These are phyloP conservation scores for Anarhynchus alexandrinus DNA, from an alignment of 2,113 vertebrate genomes.

Conservation along the genomic window DNA sequence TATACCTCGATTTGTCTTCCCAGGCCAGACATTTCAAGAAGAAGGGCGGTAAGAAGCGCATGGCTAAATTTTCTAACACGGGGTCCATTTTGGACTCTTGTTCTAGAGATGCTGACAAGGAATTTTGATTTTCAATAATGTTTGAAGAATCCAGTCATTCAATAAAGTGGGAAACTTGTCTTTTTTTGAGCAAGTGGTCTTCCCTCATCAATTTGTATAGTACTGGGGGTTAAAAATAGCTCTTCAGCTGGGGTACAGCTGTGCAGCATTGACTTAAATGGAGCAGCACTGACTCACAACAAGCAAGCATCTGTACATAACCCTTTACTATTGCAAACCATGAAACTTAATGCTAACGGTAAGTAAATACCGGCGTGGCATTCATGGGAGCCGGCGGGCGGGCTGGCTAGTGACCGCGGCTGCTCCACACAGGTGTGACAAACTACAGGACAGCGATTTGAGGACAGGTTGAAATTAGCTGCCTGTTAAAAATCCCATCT, in stretches of 20 bases:
- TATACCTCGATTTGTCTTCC: background rate
- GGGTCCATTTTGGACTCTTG: background rate
- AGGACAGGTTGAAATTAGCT: background rate
- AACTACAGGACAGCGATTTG: background rate
- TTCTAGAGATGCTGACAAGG: background rate
- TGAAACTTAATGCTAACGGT: background rate
- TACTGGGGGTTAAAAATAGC: slow-evolving; percentile 39
- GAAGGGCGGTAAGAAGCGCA: background rate
- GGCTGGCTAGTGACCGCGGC: background rate
- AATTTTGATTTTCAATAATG: background rate
- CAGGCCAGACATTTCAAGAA: background rate
- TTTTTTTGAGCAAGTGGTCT: slow-evolving; percentile 42
- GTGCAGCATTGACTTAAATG: background rate
- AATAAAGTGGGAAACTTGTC: background rate
- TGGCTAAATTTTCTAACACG: background rate
- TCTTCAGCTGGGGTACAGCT: slow-evolving; percentile 47
- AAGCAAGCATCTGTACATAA: background rate
- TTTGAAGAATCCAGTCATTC: background rate
- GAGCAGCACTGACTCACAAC: background rate
- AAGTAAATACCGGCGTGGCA: background rate
- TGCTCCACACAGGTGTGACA: background rate
- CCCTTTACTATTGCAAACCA: background rate
- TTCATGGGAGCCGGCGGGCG: rapidly evolving
- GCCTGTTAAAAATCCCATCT: background rate
- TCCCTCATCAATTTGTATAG: slow-evolving; percentile 39